Base-by-base conservation (phyloP, 2,888 invertebrate species). In the Orthosia gothica region DNA sequence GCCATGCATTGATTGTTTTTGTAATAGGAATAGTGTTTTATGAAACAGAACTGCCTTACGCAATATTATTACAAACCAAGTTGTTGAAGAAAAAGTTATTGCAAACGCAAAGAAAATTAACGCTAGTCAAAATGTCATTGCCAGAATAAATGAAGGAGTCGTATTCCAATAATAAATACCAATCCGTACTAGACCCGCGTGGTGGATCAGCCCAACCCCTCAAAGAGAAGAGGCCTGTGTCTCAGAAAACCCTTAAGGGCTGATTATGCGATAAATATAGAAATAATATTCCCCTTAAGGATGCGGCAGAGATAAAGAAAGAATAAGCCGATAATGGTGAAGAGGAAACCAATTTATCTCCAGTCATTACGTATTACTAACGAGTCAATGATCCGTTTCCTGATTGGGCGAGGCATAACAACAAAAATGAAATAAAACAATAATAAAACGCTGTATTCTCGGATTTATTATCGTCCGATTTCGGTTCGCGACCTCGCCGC, bases 331-430 rank as follows among this genome's bases (percentile, higher is more conserved):
- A 67, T 76, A 67, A 57, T 57, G 20, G 11, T 40, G 32, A 7
- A 59, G 55, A 76, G 58, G 61, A 76, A 55, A 52, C 12, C 15
- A 54, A 62, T 57, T 66, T 49, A 76, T 82, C 20, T 49, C 55
- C 57, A 47, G 23, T 57, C 61, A 67, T 62, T 81, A 66, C 26
- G 54, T 81, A 81, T 55, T 64, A 59, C 54, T 65, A 61, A 66
- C 61, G 62, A 82, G 47, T 57, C 26, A 67, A 82, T 82, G 40
- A 67, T 67, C 52, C 40, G 52, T 57, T 82, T 81, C 55, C 47
- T 68, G 57, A 82, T 82, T 40, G 47, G 62, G 16, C 77, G 40
- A 63, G n/a, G 11, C 50, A 62, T 67, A 57, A 4, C 3, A 58
- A 52, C 13, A 52, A 58, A 52, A 32, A 32, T 16, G 50, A 49